Evolutionary conservation across 2,113 vertebrate species (phyloP).

Genomic region (Apteryx mantelli): DNA sequence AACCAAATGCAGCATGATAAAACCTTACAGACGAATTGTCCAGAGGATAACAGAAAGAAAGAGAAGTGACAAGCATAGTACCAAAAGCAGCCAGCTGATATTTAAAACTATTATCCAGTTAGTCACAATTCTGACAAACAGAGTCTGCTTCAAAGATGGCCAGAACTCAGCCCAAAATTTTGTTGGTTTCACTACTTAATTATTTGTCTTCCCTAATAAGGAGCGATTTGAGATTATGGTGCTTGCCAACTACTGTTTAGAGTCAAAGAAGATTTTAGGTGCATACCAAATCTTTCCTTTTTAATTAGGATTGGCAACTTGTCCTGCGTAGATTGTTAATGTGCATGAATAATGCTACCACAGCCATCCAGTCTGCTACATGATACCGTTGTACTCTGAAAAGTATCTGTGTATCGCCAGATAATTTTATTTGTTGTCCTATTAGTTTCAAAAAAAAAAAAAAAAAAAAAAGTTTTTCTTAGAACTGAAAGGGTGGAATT

Average conservation of each 20-base stretch:
- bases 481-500: background rate
- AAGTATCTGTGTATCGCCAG: background rate
- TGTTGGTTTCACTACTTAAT: background rate
- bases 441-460: background rate
- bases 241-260: background rate
- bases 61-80: background rate
- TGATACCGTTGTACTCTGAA: background rate
- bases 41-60: background rate
- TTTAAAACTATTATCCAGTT: background rate
- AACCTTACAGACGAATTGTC: background rate
- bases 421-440: background rate
- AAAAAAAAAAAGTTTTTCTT: background rate
- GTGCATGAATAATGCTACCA: background rate
- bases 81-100: background rate
- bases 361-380: background rate
- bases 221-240: background rate
- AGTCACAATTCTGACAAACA: background rate
- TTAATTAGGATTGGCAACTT: background rate
- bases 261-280: background rate
- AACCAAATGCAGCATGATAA: background rate
- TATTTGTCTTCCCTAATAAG: background rate
- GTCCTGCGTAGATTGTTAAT: background rate
- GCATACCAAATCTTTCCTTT: background rate
- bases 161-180: background rate
- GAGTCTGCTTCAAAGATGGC: background rate